These are phyloP conservation scores for Digitonthophagus gazella DNA, from an alignment of 2,888 invertebrate genomes.

Conservation along the genomic window DNA sequence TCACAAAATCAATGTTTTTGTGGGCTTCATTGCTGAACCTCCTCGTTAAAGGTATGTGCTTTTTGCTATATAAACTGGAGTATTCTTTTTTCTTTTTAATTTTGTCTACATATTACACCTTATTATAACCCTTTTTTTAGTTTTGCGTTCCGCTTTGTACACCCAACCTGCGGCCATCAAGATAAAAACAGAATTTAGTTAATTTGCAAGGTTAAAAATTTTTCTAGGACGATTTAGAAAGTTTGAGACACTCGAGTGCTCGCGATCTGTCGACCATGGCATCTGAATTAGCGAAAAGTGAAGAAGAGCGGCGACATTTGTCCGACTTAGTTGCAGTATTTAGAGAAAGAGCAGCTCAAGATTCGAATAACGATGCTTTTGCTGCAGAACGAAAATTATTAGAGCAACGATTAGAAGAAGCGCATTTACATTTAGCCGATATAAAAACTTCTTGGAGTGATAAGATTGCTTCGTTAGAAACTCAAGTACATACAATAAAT, in stretches of 20 bases:
- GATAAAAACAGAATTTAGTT: too few species aligned
- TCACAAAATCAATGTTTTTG: constrained; percentile 27
- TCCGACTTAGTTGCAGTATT: constrained; percentile 61
- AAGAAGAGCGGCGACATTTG: constrained; percentile 74
- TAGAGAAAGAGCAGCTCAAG: constrained; percentile 53
- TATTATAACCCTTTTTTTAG: too few species aligned
- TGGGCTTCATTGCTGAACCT: constrained; percentile 42
- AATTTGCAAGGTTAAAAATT: background rate
- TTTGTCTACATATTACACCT: background rate
- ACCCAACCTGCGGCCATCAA: too few species aligned
- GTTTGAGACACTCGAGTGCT: constrained; percentile 69
- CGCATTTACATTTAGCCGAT: constrained; percentile 81
- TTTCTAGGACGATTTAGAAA: constrained; percentile 74
- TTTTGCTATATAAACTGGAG: constrained; percentile 38
- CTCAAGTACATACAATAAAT: constrained; percentile 71
- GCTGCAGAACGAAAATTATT: constrained; percentile 65
- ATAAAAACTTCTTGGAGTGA: constrained; percentile 92
- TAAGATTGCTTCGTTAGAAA: constrained; percentile 83
- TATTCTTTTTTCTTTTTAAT: constrained; percentile 18
- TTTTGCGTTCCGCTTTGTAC: background rate
- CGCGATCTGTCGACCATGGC: constrained; percentile 68
- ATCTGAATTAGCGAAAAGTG: constrained; percentile 68
- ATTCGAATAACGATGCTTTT: constrained; percentile 54
- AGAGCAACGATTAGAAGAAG: constrained; percentile 77
- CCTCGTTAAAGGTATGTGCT: constrained; percentile 49